Percentiles rank a stretch among this genome's conserved stretches.
phyloP scores from a whole-genome alignment of 2,888 invertebrate genomes.

The Lithosia quadra region DNA sequence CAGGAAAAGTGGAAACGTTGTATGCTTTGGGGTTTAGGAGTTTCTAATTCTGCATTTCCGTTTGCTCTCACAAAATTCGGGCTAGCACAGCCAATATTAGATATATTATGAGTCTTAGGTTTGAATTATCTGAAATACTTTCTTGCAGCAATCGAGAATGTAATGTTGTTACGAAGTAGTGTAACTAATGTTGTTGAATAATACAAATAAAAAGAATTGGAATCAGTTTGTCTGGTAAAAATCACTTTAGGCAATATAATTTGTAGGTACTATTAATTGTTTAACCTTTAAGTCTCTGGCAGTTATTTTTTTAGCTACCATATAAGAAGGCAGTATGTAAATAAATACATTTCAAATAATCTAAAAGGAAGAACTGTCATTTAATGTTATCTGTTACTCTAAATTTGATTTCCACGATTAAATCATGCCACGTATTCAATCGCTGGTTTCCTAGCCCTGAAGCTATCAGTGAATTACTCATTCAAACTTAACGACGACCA shows the following conservation, averaged over 20 bases:
- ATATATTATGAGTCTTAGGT: background rate
- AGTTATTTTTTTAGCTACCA: background rate
- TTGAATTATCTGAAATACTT: background rate
- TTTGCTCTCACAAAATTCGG: no score
- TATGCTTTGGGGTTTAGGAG: background rate
- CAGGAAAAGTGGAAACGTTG: background rate
- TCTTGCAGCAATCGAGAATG: background rate
- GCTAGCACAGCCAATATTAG: no score
- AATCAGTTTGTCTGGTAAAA: no score
- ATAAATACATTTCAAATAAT: background rate
- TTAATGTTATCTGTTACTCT: background rate
- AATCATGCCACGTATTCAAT: background rate
- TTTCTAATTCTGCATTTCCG: no score
- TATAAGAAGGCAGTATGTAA: background rate
- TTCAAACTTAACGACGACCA: constrained; percentile 66
- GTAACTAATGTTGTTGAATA: no score
- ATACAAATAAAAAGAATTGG: no score
- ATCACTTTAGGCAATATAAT: no score
- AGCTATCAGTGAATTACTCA: constrained; percentile 65
- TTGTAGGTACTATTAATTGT: no score
- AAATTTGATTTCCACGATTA: background rate
- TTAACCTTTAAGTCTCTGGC: background rate
- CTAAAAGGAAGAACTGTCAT: background rate
- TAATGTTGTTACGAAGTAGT: no score
- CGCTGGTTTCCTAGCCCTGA: constrained; percentile 38